These are phyloP conservation scores for Eubucco bourcierii DNA, from an alignment of 2,113 vertebrate species.

Conservation along the genomic window DNA sequence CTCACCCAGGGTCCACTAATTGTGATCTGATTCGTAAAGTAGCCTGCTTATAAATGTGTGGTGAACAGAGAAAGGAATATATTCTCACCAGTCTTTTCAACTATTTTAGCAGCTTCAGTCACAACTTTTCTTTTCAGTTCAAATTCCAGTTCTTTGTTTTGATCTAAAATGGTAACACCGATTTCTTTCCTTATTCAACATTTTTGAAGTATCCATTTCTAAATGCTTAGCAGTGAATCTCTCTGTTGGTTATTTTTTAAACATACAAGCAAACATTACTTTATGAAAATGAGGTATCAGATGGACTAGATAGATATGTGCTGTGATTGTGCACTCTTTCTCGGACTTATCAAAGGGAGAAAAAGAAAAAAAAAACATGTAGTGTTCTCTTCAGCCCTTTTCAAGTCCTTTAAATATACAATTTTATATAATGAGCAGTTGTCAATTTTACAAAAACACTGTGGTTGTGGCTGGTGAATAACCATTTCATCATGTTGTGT, in stretches of 20 bases:
- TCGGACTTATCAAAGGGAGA: not conserved
- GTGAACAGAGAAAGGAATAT: not conserved
- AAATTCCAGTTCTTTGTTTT: conserved; percentile 11
- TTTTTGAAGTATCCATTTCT: conserved; percentile 26
- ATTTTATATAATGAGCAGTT: conserved; percentile 36
- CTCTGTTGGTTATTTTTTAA: not conserved
- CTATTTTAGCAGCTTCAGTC: conserved; percentile 4
- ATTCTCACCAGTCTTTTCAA: not conserved
- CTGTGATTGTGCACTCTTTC: not conserved
- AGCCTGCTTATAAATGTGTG: not conserved
- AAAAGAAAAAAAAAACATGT: not conserved
- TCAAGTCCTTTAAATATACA: conserved; percentile 7
- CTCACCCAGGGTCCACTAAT: conserved; percentile 40
- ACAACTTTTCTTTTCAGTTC: conserved; percentile 32
- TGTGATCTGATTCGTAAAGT: conserved; percentile 13
- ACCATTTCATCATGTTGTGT: conserved; percentile 18
- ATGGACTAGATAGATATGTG: not conserved
- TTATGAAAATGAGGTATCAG: conserved; percentile 13
- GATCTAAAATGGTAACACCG: conserved; percentile 16
- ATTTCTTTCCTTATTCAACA: conserved; percentile 18
- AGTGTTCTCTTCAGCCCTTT: conserved; percentile 32
- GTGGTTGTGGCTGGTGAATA: conserved; percentile 25
- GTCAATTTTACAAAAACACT: conserved; percentile 56
- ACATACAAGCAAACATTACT: not conserved
- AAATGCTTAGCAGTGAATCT: not conserved